A percentile compares a stretch with the other conserved stretches of the same genome.
Evolutionary conservation across 2,888 invertebrate species (phyloP).

Genomic region (Cephus sareptanus): DNA sequence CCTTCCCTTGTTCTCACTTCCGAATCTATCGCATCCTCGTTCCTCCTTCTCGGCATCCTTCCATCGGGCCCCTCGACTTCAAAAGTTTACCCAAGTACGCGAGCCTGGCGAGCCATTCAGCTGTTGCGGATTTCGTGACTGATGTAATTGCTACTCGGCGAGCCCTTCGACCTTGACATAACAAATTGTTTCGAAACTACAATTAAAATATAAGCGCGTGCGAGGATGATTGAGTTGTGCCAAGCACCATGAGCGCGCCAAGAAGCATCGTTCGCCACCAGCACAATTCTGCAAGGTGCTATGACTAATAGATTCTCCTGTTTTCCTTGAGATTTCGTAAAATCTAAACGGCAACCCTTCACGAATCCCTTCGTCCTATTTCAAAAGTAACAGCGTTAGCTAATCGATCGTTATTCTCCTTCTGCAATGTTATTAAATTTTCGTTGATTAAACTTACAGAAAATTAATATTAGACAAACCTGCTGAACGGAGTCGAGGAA

Average conservation of each 20-base stretch:
- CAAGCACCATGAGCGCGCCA: conserved; percentile 54
- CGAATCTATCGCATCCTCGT: conserved; percentile 21
- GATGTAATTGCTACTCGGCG: conserved; percentile 60
- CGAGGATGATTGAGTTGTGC: conserved; percentile 62
- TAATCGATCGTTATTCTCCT: neutral
- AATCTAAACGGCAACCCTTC: neutral
- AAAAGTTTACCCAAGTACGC: conserved; percentile 35
- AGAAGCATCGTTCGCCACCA: conserved; percentile 11
- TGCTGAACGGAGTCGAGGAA: conserved; percentile 81
- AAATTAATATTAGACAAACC: conserved; percentile 66
- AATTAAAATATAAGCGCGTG: conserved; percentile 64
- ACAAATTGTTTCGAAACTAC: conserved; percentile 66
- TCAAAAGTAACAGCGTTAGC: neutral
- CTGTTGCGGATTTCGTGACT: conserved; percentile 65
- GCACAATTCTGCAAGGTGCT: conserved; percentile 16
- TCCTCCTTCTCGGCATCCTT: conserved; percentile 13
- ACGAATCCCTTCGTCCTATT: neutral
- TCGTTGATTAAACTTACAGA: neutral
- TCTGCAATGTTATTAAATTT: neutral
- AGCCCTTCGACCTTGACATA: conserved; percentile 64
- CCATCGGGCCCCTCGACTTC: conserved; percentile 26
- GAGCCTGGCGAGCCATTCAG: conserved; percentile 46
- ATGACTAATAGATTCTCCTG: conserved; percentile 13
- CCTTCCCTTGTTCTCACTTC: neutral
- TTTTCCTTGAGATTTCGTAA: neutral